Conservation (phyloP, 2,797 vertebrate species). For the Ctenosaura bakeri region DNA sequence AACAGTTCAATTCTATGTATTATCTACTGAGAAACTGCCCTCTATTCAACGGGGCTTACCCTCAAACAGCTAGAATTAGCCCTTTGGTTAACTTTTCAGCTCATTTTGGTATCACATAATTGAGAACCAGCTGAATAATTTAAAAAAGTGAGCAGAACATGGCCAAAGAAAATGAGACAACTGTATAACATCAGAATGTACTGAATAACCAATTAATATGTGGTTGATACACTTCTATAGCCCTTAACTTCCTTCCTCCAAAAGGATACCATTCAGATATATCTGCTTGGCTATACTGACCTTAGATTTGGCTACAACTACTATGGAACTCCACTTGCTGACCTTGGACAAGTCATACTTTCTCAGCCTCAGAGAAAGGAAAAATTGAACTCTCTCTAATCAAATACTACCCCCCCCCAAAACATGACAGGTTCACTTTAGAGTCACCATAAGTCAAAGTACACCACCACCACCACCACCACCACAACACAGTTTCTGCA, state of each 20-base stretch:
- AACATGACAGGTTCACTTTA: too few relatives aligned
- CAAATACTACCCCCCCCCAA: too few relatives aligned
- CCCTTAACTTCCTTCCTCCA: background rate
- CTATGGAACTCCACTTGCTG: too few relatives aligned
- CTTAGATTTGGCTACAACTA: background rate
- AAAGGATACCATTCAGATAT: background rate
- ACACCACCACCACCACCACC: too few relatives aligned
- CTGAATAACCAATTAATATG: background rate
- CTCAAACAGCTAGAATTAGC: background rate
- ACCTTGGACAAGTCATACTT: too few relatives aligned
- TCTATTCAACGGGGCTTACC: background rate
- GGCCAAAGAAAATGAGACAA: background rate
- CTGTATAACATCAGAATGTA: background rate
- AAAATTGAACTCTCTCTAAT: too few relatives aligned
- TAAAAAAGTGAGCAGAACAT: background rate
- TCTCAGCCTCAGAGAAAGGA: too few relatives aligned
- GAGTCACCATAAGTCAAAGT: too few relatives aligned
- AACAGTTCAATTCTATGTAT: background rate
- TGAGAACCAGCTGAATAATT: background rate
- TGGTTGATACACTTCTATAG: background rate
- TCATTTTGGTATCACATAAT: conserved; percentile 9
- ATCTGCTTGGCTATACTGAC: background rate
- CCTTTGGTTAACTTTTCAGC: background rate
- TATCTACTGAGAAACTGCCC: background rate
- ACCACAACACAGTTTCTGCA: background rate